These are phyloP conservation scores for Idaea aversata DNA, from an alignment of 2,888 invertebrate genomes.

Conservation along the genomic window DNA sequence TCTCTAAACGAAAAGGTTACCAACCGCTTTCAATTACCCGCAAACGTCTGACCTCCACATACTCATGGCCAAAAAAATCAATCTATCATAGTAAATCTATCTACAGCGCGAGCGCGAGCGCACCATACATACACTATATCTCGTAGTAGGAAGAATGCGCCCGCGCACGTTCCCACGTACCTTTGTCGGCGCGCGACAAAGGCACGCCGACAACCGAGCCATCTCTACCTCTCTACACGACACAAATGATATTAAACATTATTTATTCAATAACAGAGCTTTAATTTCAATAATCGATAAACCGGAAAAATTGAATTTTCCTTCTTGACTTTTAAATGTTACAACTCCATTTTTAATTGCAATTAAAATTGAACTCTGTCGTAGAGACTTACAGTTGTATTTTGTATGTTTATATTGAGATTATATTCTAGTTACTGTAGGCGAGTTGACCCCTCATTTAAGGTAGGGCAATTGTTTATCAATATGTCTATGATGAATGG, in stretches of 20 bases:
- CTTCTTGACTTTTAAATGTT: conserved; percentile 30
- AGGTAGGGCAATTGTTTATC: conserved; percentile 79
- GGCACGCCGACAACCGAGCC: conserved; percentile 66
- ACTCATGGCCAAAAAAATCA: conserved; percentile 37
- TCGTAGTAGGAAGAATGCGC: conserved; percentile 60
- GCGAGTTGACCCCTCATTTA: conserved; percentile 74
- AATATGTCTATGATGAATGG: conserved; percentile 75
- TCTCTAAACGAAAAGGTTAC: background rate
- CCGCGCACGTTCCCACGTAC: conserved; percentile 77
- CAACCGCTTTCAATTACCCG: conserved; percentile 1
- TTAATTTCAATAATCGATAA: conserved; percentile 24
- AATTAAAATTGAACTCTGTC: conserved; percentile 24
- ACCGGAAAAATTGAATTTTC: conserved; percentile 49
- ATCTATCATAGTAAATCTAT: conserved; percentile 52
- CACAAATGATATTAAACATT: conserved; percentile 35
- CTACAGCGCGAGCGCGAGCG: conserved; percentile 34
- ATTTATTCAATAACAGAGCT: conserved; percentile 27
- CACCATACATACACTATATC: conserved; percentile 57
- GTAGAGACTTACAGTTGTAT: conserved; percentile 20
- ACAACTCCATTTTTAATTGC: conserved; percentile 20
- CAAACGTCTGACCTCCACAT: conserved; percentile 24
- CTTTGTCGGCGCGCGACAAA: conserved; percentile 78
- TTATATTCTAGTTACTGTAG: conserved; percentile 29
- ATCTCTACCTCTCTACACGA: conserved; percentile 42
- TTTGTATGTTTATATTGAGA: conserved; percentile 16